Evolutionary conservation across 2,888 invertebrate species (phyloP), one percentile per base, ranked within the genome.

Genomic region (Lochmaea crataegi): DNA sequence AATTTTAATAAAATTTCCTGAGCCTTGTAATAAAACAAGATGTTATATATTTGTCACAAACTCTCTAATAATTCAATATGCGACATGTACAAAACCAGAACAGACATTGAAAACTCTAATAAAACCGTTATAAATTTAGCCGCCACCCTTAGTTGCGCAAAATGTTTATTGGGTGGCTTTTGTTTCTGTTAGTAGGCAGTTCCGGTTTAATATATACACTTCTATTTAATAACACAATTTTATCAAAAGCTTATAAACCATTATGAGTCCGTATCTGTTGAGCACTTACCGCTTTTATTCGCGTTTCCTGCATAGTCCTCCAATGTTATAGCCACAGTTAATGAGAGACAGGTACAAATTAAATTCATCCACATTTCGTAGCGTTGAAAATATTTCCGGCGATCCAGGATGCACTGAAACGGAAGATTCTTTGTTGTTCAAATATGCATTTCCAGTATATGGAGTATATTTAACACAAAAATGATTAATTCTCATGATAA

Each of bases 281-380:
- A 42, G 26, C 16, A 69, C 69, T 69, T 48, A 69, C 69, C 42
- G 9, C 41, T 63, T 51, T 64, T 51, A 38, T 12, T 18, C 26
- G 53, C 42, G 38, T 71, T 71, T 68, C 41, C 68, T 7, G 72
- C 68, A 65, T 73, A 73, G 64, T 77, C 76, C 22, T 81, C 72
- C 71, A 76, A 80, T 48, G 74, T 79, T 53, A 80, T 71, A 26
- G 85, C 85, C 32, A 85, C 83, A 53, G 80, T 75, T 67, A 87
- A 76, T 16, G 86, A 83, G 38, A 87, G 76, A 11, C 81, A 75
- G 18, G 86, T 84, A 77, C 85, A 86, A 26, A 82, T 76, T 63
- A 87, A 76, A 65, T 86, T 87, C 78, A 87, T 76, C 86, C 86
- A 88, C 60, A 87, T 84, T 79, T 87, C 88, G 75, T 84, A 84